Evolutionary conservation across 2,797 vertebrate species (phyloP).

Genomic region (Lepus oiostolus): DNA sequence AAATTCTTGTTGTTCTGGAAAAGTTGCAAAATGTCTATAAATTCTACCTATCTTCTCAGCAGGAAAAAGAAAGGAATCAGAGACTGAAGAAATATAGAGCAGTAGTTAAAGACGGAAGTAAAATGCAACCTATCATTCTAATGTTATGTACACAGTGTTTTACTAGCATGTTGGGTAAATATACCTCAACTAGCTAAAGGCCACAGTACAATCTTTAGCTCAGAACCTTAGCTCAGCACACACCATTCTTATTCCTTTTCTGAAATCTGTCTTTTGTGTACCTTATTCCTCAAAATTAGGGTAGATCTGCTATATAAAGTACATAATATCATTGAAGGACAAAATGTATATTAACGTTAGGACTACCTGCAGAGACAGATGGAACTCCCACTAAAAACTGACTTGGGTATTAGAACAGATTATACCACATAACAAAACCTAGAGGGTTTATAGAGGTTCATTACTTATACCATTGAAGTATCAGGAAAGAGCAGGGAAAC

Average conservation of each 20-base stretch:
- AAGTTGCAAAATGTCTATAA: slow-evolving; percentile 36
- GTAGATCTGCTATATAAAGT: neutral
- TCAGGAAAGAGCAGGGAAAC: neutral
- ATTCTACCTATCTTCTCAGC: neutral
- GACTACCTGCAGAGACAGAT: neutral
- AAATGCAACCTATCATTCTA: slow-evolving; percentile 10
- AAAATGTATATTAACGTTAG: neutral
- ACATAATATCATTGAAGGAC: neutral
- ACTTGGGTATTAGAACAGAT: neutral
- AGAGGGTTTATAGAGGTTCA: neutral
- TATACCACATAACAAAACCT: neutral
- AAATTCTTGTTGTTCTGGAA: slow-evolving; percentile 38
- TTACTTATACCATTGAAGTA: neutral
- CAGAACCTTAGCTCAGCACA: neutral
- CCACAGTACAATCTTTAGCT: neutral
- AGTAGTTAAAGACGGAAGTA: slow-evolving; percentile 46
- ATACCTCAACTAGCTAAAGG: neutral
- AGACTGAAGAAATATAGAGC: neutral
- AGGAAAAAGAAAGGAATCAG: neutral
- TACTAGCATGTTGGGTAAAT: neutral
- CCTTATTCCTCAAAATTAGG: neutral
- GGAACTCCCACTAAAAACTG: neutral
- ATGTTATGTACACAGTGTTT: neutral
- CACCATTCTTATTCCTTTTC: neutral
- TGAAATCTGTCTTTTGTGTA: neutral